phyloP scores from a whole-genome alignment of 1,140 invertebrate species.

The Aphaenogaster rudis region DNA sequence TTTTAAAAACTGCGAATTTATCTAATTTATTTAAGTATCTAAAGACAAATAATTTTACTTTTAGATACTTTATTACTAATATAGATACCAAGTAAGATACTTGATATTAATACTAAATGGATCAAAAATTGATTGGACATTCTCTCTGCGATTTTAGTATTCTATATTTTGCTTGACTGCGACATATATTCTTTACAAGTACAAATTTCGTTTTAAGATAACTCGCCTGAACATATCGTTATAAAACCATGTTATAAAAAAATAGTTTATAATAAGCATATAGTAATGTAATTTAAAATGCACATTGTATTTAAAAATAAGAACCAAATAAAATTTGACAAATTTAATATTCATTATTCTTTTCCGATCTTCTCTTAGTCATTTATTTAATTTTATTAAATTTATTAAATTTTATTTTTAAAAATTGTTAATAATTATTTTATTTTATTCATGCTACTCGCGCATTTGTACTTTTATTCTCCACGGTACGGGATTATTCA shows the following conservation, averaged over 20 bases:
- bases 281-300: not conserved
- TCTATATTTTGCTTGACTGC: slow-evolving; percentile 5
- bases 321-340: not conserved
- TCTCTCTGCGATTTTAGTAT: not conserved
- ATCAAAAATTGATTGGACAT: not conserved
- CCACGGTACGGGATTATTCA: not conserved
- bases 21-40: not conserved
- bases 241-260: not conserved
- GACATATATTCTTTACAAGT: not conserved
- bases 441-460: not conserved
- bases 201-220: slow-evolving; percentile 9
- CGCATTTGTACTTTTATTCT: slow-evolving; percentile 6
- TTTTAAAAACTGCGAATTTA: not conserved
- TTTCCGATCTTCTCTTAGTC: not conserved
- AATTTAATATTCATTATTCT: not conserved
- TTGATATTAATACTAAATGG: not conserved
- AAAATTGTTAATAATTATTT: slow-evolving; percentile 12
- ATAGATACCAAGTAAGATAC: not conserved
- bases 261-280: not conserved
- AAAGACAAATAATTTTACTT: not conserved
- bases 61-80: slow-evolving; percentile 1
- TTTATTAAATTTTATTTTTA: not conserved
- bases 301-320: not conserved
- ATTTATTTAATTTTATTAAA: not conserved
- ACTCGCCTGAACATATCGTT: not conserved